phyloP scores from a whole-genome alignment of 2,888 invertebrate species.

The Napeogenes sylphis region DNA sequence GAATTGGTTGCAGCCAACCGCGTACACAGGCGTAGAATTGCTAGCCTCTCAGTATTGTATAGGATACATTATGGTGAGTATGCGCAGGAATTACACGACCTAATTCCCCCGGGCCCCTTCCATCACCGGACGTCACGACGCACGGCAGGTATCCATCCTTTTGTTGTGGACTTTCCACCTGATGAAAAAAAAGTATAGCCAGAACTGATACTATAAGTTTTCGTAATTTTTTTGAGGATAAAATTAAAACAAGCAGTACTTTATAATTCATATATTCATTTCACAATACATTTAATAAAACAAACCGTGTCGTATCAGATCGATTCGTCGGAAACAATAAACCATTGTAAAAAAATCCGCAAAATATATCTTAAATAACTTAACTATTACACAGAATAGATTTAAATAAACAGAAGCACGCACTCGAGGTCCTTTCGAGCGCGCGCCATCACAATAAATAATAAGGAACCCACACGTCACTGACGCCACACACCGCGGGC shows the following conservation, averaged over 20 bases:
- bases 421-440: conserved; percentile 5
- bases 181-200: too few species aligned
- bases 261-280: conserved; percentile 28
- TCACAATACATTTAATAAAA: conserved; percentile 33
- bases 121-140: too few species aligned
- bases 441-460: conserved; percentile 36
- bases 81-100: too few species aligned
- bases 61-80: too few species aligned
- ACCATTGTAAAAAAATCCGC: conserved; percentile 31
- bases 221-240: not conserved
- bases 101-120: too few species aligned
- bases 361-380: conserved; percentile 30
- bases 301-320: conserved; percentile 24
- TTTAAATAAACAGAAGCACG: conserved; percentile 20
- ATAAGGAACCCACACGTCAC: conserved; percentile 36
- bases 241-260: conserved; percentile 7
- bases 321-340: conserved; percentile 19
- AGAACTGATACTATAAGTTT: too few species aligned
- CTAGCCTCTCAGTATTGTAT: too few species aligned
- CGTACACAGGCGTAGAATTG: too few species aligned
- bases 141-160: too few species aligned
- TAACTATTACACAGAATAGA: conserved; percentile 26
- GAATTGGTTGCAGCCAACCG: too few species aligned
- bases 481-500: not conserved
- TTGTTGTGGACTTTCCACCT: too few species aligned